phyloP scores from a whole-genome alignment of 2,113 vertebrate genomes.

The Xyliphius kryptos region DNA sequence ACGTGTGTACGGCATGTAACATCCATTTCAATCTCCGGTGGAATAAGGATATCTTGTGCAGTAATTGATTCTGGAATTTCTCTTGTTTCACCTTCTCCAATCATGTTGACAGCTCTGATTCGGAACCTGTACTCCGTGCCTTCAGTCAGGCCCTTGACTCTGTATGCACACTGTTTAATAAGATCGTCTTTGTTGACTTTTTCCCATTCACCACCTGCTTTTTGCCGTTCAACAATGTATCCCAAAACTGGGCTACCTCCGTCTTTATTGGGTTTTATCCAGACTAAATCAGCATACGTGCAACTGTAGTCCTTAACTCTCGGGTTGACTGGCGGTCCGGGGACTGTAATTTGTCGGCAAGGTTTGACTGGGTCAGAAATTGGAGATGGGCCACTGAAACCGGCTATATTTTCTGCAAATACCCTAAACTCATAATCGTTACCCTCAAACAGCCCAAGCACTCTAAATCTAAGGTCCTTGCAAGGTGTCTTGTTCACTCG shows the following conservation, averaged over 20 bases:
- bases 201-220: slow-evolving; percentile 79
- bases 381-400: slow-evolving; percentile 88
- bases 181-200: slow-evolving; percentile 87
- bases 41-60: slow-evolving; percentile 89
- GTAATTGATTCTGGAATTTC: slow-evolving; percentile 87
- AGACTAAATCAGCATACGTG: slow-evolving; percentile 85
- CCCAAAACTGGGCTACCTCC: slow-evolving; percentile 93
- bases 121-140: slow-evolving; percentile 89
- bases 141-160: slow-evolving; percentile 84
- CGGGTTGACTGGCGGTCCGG: slow-evolving; percentile 90
- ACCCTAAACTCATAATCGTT: slow-evolving; percentile 95
- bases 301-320: slow-evolving; percentile 93
- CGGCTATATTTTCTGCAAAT: slow-evolving; percentile 94
- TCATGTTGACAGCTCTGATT: slow-evolving; percentile 85
- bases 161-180: slow-evolving; percentile 85
- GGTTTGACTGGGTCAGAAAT: slow-evolving; percentile 87
- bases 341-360: slow-evolving; percentile 82
- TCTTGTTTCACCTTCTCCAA: slow-evolving; percentile 89
- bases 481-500: slow-evolving; percentile 92
- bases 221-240: slow-evolving; percentile 89
- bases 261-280: slow-evolving; percentile 90
- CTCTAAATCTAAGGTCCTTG: slow-evolving; percentile 82
- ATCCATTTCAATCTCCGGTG: slow-evolving; percentile 91
- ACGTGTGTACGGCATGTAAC: slow-evolving; percentile 79
- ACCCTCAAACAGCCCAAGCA: slow-evolving; percentile 89